Evolutionary conservation across 2,113 vertebrate species (phyloP), one percentile per base, ranked within the genome.

Genomic region (Sturnira hondurensis): DNA sequence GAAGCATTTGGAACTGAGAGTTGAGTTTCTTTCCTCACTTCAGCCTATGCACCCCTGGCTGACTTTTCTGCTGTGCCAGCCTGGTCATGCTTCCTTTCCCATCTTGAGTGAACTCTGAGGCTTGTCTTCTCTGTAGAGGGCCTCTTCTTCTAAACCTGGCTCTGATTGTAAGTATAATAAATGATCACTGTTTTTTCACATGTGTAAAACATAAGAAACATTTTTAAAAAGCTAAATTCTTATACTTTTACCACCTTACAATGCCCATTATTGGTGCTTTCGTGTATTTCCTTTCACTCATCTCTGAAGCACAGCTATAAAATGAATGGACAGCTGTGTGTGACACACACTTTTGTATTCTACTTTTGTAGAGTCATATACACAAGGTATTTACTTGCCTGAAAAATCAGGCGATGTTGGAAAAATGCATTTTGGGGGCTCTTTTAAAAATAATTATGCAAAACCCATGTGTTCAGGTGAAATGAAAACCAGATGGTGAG

Each of bases 311-410:
- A 2, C 4, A 26, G 45, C 36, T 94, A 1, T 56, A 38, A 81
- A 76, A 67, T 24, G n/a, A 2, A 9, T 6, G 28, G 61, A 63
- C 24, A 61, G 22, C 36, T 17, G 7, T 33, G 33, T 45, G 24
- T 45, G 36, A 31, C 50, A 38, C 33, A n/a, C 31, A 31, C 38
- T 82, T 73, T 56, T 81, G 54, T 58, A 22, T 33, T 76, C 71
- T 15, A 28, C n/a, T 70, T 78, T n/a, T 12, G 12, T 38, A 89
- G 88, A 94, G 28, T 71, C 71, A 36, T 38, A 14, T 38, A 65
- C 13, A n/a, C 54, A 81, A 93, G 67, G 14, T 70, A 52, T 65
- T 96, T 94, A 54, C 89, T 95, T 92, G 67, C 41, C 52, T 93
- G 50, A 74, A 81, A 86, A 83, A 65, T 52, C 52, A 70, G 56